phyloP scores from a whole-genome alignment of 2,888 invertebrate genomes.

The Cryptophagus acutangulus region DNA sequence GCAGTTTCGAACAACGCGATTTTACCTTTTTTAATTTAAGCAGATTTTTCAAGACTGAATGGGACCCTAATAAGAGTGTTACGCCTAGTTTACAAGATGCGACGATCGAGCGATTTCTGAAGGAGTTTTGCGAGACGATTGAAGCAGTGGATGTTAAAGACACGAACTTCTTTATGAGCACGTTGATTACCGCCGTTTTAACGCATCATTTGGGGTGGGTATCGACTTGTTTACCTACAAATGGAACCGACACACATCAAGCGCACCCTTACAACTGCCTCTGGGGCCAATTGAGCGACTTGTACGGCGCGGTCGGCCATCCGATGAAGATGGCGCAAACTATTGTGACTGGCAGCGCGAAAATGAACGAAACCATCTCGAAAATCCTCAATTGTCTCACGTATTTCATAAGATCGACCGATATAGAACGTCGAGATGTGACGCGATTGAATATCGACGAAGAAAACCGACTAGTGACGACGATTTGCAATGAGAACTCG shows the following conservation, averaged over 20 bases:
- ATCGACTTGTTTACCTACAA: conserved; percentile 58
- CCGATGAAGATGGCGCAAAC: conserved; percentile 75
- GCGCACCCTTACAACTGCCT: conserved; percentile 76
- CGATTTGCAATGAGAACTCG: conserved; percentile 36
- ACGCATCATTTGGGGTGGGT: conserved; percentile 93
- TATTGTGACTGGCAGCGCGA: conserved; percentile 68
- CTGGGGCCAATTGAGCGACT: conserved; percentile 84
- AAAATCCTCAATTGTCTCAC: conserved; percentile 73
- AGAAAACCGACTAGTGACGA: conserved; percentile 42
- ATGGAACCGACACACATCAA: conserved; percentile 49
- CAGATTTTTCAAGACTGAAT: conserved; percentile 20
- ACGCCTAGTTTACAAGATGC: too few species aligned
- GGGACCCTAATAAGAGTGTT: too few species aligned
- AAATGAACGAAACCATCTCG: conserved; percentile 62
- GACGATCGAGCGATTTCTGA: conserved; percentile 50
- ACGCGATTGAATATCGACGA: conserved; percentile 22
- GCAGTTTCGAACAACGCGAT: conserved; percentile 7
- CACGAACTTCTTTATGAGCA: conserved; percentile 91
- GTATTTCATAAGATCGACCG: conserved; percentile 80
- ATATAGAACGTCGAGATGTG: conserved; percentile 52
- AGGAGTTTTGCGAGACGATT: conserved; percentile 61
- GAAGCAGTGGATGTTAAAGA: conserved; percentile 74
- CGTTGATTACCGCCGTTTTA: conserved; percentile 78
- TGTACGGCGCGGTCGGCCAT: conserved; percentile 79
- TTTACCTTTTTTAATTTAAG: conserved; percentile 23